Base-by-base conservation (phyloP, 2,797 vertebrate genomes). In the Pipistrellus pipistrellus region DNA sequence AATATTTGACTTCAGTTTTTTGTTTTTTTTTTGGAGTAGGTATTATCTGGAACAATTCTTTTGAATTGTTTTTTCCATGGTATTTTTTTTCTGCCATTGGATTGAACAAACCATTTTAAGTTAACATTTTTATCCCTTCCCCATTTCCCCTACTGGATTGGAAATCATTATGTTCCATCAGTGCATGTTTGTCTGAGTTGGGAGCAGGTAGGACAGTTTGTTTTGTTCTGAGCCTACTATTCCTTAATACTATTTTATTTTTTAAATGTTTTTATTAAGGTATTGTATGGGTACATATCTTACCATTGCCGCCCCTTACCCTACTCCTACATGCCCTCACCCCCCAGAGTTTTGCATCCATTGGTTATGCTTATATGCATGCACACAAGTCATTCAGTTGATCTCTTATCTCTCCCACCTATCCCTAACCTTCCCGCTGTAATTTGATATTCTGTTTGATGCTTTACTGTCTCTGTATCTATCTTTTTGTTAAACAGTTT, bases 21-120 rank as follows among this genome's bases (percentile, higher is more conserved):
- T n/a, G 62, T 66, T 93, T 89, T 11, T 11, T 11, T 44, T 91
- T 51, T 14, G 4, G 23, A 1, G 13, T 94, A 75, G 11, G 25
- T 92, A 81, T 87, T 69, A 87, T 77, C 25, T 64, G 10, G 44
- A 44, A 11, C 2, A 30, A n/a, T 72, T 88, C 35, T 80, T 96
- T 62, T 53, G 20, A 91, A 57, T 44, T 90, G 8, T 21, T 53
- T 8, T 38, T 94, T 91, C 32, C 75, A 27, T 78, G 27, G 18
- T 84, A 53, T 44, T 44, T 30, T 81, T 81, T 81, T 21, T 51
- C 62, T 75, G 30, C 20, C 71, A 84, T 55, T 95, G 69, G 44
- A 87, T 62, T 59, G 48, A 95, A 88, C 41, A 95, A 76, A 92
- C 48, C 48, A 48, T 89, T 92, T 92, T 57, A 86, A 35, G 11